Conservation (phyloP, 2,113 vertebrate species). For the Periophthalmus modestus region DNA sequence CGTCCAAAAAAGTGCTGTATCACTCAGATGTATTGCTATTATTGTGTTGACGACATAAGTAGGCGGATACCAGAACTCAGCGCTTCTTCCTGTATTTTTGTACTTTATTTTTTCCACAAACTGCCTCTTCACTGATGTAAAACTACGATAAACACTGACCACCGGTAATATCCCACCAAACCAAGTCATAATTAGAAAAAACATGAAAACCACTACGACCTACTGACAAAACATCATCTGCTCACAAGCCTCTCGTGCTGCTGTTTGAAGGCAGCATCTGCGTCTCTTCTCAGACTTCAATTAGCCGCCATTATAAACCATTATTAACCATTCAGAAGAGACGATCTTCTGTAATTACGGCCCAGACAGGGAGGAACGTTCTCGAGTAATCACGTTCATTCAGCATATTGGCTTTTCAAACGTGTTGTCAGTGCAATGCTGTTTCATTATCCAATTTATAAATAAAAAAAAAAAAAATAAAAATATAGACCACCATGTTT, state of each 20-base stretch:
- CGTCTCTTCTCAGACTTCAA: conserved; percentile 21
- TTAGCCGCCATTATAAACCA: neutral
- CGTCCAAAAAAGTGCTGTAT: too few relatives aligned
- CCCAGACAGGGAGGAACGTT: neutral
- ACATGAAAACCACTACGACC: neutral
- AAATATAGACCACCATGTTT: neutral
- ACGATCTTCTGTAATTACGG: neutral
- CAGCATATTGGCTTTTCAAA: neutral
- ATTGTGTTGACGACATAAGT: too few relatives aligned
- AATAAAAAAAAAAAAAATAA: neutral
- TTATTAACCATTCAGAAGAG: neutral
- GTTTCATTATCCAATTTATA: neutral
- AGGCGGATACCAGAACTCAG: too few relatives aligned
- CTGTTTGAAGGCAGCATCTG: conserved; percentile 36
- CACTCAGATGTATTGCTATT: too few relatives aligned
- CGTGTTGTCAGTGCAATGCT: neutral
- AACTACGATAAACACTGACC: too few relatives aligned
- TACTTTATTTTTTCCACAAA: too few relatives aligned
- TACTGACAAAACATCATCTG: conserved; percentile 20
- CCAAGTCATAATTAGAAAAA: neutral
- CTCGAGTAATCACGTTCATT: neutral
- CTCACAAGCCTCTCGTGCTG: conserved; percentile 24
- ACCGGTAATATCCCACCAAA: conserved; percentile 7
- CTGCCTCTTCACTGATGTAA: too few relatives aligned
- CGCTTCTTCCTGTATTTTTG: too few relatives aligned